A percentile compares a stretch with the other conserved stretches of the same genome.
Conservation (phyloP, 1,140 invertebrate genomes). For the Magallana angulata region DNA sequence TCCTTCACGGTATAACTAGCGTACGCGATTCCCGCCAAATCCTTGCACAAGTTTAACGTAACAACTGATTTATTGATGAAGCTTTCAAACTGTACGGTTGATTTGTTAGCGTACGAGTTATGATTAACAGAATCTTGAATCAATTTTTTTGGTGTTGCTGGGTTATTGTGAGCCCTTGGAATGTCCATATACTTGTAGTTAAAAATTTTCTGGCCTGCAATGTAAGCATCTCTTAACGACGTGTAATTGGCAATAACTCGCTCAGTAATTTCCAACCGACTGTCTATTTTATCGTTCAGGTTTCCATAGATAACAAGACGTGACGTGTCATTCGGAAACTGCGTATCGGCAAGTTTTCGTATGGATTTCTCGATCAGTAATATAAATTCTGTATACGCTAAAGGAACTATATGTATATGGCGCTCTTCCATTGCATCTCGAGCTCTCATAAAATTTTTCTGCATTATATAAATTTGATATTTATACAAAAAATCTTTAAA, state of each 20-base stretch:
- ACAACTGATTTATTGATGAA: conserved; percentile 43
- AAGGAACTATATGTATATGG: conserved; percentile 58
- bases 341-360: conserved; percentile 33
- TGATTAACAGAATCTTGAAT: conserved; percentile 50
- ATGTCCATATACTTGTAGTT: conserved; percentile 52
- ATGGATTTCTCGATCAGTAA: conserved; percentile 59
- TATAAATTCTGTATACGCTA: conserved; percentile 61
- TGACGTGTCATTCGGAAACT: conserved; percentile 36
- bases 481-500: conserved; percentile 61
- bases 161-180: conserved; percentile 55
- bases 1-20: conserved; percentile 22
- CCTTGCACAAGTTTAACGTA: conserved; percentile 38
- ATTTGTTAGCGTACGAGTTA: conserved; percentile 57
- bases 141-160: conserved; percentile 57
- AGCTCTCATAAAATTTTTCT: conserved; percentile 67
- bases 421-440: conserved; percentile 68
- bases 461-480: conserved; percentile 63
- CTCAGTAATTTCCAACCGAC: conserved; percentile 56
- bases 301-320: conserved; percentile 57
- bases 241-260: conserved; percentile 62
- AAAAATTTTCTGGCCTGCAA: conserved; percentile 59
- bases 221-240: conserved; percentile 59
- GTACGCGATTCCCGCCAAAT: conserved; percentile 40
- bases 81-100: conserved; percentile 42
- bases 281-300: conserved; percentile 52